Conservation (phyloP, 2,888 invertebrate genomes). For the Sialis lutaria region DNA sequence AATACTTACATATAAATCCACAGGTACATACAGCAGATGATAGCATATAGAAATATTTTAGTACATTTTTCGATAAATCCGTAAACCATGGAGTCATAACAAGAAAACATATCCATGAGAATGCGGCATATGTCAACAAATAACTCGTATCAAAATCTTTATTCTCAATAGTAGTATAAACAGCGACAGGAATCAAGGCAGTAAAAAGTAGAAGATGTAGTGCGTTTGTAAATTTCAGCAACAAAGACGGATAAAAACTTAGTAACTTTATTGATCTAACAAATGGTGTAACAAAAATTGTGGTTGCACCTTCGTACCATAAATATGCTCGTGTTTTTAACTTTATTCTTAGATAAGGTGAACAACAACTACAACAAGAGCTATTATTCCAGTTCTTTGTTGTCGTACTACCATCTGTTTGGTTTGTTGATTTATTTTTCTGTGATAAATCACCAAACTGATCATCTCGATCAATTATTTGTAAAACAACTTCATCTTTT, state of each 20-base stretch:
- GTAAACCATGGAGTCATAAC: slow-evolving; percentile 10
- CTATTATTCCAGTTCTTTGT: no score
- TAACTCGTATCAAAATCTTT: background rate
- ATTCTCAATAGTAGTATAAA: slow-evolving; percentile 5
- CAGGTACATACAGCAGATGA: slow-evolving; percentile 9
- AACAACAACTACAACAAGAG: slow-evolving; percentile 4
- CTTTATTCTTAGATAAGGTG: slow-evolving; percentile 7
- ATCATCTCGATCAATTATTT: background rate
- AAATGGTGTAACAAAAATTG: slow-evolving; percentile 7
- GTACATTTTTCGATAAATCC: slow-evolving; percentile 9
- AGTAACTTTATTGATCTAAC: slow-evolving; percentile 8
- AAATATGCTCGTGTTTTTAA: background rate
- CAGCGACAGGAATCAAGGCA: slow-evolving; percentile 4
- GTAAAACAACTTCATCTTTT: background rate
- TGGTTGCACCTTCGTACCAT: background rate
- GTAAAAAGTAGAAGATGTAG: slow-evolving; percentile 8
- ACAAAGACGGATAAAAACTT: slow-evolving; percentile 11
- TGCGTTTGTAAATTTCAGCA: slow-evolving; percentile 8
- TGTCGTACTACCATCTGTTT: no score
- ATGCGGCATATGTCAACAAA: slow-evolving; percentile 4
- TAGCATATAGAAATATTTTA: slow-evolving; percentile 9
- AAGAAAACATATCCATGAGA: slow-evolving; percentile 10
- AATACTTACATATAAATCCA: slow-evolving; percentile 10
- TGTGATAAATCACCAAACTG: background rate
- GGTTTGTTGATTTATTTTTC: no score